These are phyloP conservation scores for Lithophane socia DNA, from an alignment of 2,888 invertebrate genomes.

Conservation along the genomic window DNA sequence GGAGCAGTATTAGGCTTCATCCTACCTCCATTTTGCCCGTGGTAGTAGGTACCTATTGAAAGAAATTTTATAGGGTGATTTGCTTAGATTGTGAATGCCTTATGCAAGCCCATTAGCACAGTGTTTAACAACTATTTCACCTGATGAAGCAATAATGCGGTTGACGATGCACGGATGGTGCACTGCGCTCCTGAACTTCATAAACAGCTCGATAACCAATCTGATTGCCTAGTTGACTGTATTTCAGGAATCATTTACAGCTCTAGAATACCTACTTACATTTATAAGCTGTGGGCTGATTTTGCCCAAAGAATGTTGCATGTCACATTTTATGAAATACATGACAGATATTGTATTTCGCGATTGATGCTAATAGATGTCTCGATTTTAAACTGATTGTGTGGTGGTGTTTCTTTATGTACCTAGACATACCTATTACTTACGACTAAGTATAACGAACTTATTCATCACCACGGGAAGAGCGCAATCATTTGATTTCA, in stretches of 20 bases:
- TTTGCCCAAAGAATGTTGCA: neutral
- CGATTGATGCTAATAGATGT: neutral
- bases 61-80: neutral
- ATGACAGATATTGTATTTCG: neutral
- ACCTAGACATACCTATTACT: neutral
- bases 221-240: neutral
- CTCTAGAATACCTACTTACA: neutral
- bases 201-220: neutral
- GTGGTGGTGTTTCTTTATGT: neutral
- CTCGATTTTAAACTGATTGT: neutral
- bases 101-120: neutral
- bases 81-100: too few species aligned
- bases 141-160: neutral
- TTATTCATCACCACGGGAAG: neutral
- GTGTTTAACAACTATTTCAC: neutral
- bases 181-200: neutral
- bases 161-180: too few species aligned
- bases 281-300: neutral
- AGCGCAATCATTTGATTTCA: slow-evolving; percentile 31
- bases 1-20: neutral
- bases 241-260: neutral
- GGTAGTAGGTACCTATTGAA: neutral
- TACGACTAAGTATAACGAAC: neutral
- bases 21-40: neutral
- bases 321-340: neutral